These are phyloP conservation scores for Anticlea derivata DNA, from an alignment of 2,888 invertebrate genomes.

Conservation along the genomic window DNA sequence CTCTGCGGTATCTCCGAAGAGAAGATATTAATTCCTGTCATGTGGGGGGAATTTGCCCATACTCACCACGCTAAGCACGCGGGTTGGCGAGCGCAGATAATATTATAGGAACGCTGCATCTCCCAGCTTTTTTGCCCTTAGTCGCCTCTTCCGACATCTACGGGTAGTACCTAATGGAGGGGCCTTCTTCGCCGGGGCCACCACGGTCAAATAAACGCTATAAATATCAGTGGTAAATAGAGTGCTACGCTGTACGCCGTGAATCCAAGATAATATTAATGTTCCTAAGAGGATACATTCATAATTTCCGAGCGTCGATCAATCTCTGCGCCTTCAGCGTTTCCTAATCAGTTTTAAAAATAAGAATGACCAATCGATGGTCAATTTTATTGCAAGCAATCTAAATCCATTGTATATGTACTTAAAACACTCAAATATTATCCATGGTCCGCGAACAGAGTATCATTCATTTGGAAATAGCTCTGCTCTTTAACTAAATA, in stretches of 20 bases:
- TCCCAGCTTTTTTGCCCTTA: too few relatives aligned
- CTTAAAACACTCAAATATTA: slow-evolving; percentile 12
- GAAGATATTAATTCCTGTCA: too few relatives aligned
- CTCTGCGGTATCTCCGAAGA: too few relatives aligned
- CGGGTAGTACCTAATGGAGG: too few relatives aligned
- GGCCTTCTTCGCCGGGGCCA: too few relatives aligned
- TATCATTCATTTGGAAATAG: slow-evolving; percentile 10
- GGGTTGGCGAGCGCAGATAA: too few relatives aligned
- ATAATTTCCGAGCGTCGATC: neutral
- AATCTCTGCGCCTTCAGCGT: neutral
- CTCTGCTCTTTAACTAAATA: neutral
- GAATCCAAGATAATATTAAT: neutral
- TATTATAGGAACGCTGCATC: too few relatives aligned
- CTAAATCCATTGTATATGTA: slow-evolving; percentile 10
- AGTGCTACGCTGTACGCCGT: neutral
- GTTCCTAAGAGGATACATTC: neutral
- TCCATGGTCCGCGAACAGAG: slow-evolving; percentile 1
- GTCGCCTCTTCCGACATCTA: too few relatives aligned
- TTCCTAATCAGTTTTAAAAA: slow-evolving; percentile 6
- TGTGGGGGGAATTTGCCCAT: too few relatives aligned
- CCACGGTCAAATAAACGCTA: too few relatives aligned
- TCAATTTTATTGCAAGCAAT: slow-evolving; percentile 16
- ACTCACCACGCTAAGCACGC: too few relatives aligned
- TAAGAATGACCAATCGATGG: slow-evolving; percentile 6
- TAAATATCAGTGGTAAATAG: too few relatives aligned